phyloP scores from a whole-genome alignment of 1,140 invertebrate species.

The Muscidifurax raptorellus region DNA sequence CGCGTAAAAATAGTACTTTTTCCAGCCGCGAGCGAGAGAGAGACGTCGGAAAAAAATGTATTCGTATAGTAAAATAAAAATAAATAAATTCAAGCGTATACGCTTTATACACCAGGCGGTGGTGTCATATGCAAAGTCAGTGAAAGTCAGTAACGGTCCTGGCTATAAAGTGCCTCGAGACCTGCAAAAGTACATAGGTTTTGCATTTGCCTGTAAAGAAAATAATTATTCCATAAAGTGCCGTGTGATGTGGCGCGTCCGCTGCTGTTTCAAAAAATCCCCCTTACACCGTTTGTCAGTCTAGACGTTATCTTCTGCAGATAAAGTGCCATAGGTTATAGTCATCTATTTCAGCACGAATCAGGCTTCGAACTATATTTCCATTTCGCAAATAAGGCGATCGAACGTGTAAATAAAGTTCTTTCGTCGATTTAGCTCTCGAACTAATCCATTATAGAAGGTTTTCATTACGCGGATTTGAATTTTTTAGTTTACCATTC shows the following conservation, averaged over 20 bases:
- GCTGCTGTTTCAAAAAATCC: neutral
- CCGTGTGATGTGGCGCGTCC: neutral
- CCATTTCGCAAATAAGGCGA: too few species aligned
- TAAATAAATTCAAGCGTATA: slow-evolving; percentile 9
- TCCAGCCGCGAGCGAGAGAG: neutral
- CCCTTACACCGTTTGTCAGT: neutral
- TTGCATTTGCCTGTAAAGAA: slow-evolving; percentile 32
- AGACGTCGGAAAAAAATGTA: neutral
- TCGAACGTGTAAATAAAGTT: too few species aligned
- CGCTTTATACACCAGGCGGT: neutral
- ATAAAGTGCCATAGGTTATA: neutral
- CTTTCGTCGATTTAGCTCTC: too few species aligned
- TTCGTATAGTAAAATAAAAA: neutral
- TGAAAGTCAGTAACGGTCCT: slow-evolving; percentile 46
- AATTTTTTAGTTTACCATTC: too few species aligned
- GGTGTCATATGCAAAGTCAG: slow-evolving; percentile 5
- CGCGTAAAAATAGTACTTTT: neutral
- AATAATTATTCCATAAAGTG: slow-evolving; percentile 34
- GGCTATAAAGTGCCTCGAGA: slow-evolving; percentile 14
- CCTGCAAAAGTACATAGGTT: slow-evolving; percentile 41
- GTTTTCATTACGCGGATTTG: too few species aligned
- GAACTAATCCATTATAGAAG: too few species aligned
- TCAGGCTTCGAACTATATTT: neutral
- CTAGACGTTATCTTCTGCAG: neutral
- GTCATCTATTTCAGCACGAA: neutral